phyloP scores from a whole-genome alignment of 1,140 invertebrate genomes.

The Oscheius sp. region DNA sequence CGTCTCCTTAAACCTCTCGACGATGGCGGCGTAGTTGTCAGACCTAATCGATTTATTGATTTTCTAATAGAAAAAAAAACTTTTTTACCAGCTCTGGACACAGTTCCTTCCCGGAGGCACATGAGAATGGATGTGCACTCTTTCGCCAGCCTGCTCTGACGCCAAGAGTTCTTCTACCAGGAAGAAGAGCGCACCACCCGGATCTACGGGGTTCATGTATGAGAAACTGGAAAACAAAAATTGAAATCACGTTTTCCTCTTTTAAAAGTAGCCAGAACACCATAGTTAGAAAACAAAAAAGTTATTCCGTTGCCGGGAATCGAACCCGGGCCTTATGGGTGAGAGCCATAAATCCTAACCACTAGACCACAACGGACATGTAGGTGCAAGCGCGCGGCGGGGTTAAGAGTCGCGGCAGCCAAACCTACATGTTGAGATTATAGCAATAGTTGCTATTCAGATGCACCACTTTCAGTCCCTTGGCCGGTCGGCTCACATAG shows the following conservation, averaged over 20 bases:
- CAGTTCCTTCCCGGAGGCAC: background rate
- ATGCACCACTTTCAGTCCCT: background rate
- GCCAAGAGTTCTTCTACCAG: background rate
- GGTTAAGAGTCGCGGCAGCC: too few relatives aligned
- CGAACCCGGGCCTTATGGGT: constrained; percentile 78
- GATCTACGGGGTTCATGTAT: background rate
- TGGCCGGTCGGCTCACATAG: background rate
- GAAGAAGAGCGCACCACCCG: background rate
- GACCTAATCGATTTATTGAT: too few relatives aligned
- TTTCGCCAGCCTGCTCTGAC: background rate
- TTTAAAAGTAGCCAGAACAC: background rate
- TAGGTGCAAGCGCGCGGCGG: too few relatives aligned
- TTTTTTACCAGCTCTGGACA: background rate
- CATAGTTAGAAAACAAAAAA: background rate
- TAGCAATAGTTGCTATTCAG: background rate
- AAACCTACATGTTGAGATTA: background rate
- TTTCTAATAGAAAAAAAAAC: too few relatives aligned
- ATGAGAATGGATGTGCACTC: background rate
- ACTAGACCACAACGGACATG: constrained; percentile 46
- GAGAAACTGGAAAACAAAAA: background rate
- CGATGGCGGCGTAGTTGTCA: too few relatives aligned
- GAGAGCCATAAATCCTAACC: constrained; percentile 80
- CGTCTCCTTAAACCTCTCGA: background rate
- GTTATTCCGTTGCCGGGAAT: constrained; percentile 71
- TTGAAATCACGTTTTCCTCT: background rate